A percentile compares a stretch with the other conserved stretches of the same genome.
Evolutionary conservation across 2,113 vertebrate species (phyloP).

Genomic region (Pterocles gutturalis): DNA sequence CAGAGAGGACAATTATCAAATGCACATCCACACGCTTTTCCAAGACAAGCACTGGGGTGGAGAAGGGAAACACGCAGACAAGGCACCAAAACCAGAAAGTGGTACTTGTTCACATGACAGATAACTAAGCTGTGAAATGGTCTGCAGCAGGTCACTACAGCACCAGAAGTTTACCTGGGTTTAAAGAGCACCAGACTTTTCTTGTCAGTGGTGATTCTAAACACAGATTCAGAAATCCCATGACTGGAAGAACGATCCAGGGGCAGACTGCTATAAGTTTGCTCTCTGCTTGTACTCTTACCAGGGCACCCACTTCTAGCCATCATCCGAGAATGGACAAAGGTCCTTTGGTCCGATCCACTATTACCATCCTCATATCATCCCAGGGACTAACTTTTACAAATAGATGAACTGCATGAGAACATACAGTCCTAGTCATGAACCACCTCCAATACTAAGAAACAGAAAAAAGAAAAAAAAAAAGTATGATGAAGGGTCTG

Average conservation of each 20-base stretch:
- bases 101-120: fast-evolving
- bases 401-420: not conserved
- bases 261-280: not conserved
- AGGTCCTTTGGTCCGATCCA: not conserved
- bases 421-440: not conserved
- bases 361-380: fast-evolving
- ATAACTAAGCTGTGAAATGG: not conserved
- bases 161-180: not conserved
- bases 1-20: not conserved
- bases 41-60: not conserved
- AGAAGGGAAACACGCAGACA: not conserved
- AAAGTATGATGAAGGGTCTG: not conserved
- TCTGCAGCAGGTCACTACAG: not conserved
- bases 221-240: not conserved
- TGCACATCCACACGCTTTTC: fast-evolving
- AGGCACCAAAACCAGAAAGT: not conserved
- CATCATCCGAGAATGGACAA: not conserved
- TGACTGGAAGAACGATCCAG: not conserved
- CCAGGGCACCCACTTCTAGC: not conserved
- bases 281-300: not conserved
- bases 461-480: not conserved
- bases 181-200: not conserved
- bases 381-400: not conserved
- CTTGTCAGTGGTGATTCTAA: not conserved
- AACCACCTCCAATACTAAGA: not conserved